phyloP scores from a whole-genome alignment of 2,797 vertebrate genomes.

The Rhodeus uyekii region DNA sequence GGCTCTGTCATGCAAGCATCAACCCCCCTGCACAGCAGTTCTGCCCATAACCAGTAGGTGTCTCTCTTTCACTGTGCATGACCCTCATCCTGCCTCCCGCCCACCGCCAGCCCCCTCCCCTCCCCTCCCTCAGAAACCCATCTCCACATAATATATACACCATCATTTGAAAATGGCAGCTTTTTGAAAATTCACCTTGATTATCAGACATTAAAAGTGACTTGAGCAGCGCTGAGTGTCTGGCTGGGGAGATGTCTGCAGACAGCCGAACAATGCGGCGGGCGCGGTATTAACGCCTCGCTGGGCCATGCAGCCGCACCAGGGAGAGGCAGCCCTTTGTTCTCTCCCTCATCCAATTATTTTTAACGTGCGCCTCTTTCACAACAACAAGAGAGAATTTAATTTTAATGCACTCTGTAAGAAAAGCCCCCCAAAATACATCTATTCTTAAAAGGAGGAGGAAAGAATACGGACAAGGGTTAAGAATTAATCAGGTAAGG shows the following conservation, averaged over 20 bases:
- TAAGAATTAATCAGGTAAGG: conserved; percentile 71
- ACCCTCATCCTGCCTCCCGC: conserved; percentile 55
- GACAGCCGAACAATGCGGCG: conserved; percentile 92
- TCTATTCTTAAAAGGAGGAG: conserved; percentile 74
- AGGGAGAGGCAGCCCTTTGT: conserved; percentile 86
- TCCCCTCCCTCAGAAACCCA: conserved; percentile 69
- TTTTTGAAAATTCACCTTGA: conserved; percentile 97
- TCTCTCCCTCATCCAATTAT: conserved; percentile 91
- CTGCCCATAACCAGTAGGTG: conserved; percentile 77
- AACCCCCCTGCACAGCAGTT: conserved; percentile 49
- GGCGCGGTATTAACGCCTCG: conserved; percentile 83
- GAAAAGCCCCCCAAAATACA: conserved; percentile 55
- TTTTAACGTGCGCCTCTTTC: conserved; percentile 85
- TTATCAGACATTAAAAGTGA: conserved; percentile 95
- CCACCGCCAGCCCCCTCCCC: conserved; percentile 63
- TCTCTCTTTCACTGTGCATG: conserved; percentile 86
- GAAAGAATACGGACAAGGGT: conserved; percentile 60
- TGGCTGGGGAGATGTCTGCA: conserved; percentile 91
- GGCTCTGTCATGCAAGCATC: not conserved
- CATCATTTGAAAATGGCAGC: conserved; percentile 96
- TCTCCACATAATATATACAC: conserved; percentile 86
- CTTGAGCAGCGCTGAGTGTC: conserved; percentile 90
- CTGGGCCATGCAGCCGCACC: conserved; percentile 77
- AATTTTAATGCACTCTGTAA: conserved; percentile 84
- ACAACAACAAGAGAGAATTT: conserved; percentile 86